A percentile compares a stretch with the other conserved stretches of the same genome.
phyloP scores from a whole-genome alignment of 2,888 invertebrate species.

The Chelonus formosanus region DNA sequence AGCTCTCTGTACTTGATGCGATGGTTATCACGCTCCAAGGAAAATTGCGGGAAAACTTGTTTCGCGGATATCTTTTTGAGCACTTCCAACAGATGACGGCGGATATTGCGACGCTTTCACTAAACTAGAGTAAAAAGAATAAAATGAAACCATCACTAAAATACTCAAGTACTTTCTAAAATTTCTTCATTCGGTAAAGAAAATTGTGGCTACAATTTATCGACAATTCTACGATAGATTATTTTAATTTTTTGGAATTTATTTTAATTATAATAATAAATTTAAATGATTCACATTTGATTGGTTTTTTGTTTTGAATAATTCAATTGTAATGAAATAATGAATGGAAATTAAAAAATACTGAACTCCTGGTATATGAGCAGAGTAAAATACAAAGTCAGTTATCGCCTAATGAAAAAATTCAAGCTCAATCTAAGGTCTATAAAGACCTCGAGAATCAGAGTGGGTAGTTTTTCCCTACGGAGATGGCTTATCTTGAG shows the following conservation, averaged over 20 bases:
- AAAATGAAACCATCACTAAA: background rate
- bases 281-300: too few species aligned
- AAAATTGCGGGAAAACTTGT: slow-evolving; percentile 60
- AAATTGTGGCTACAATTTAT: too few species aligned
- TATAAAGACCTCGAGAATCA: slow-evolving; percentile 44
- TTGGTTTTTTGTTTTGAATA: too few species aligned
- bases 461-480: slow-evolving; percentile 37
- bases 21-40: slow-evolving; percentile 43
- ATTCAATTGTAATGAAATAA: too few species aligned
- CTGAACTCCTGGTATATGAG: background rate
- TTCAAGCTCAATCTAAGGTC: slow-evolving; percentile 50
- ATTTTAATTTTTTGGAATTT: too few species aligned
- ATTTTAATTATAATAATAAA: too few species aligned
- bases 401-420: slow-evolving; percentile 63
- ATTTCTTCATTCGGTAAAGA: too few species aligned
- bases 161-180: background rate
- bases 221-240: too few species aligned
- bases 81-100: slow-evolving; percentile 59
- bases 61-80: slow-evolving; percentile 58
- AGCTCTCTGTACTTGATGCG: slow-evolving; percentile 16
- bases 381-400: slow-evolving; percentile 40
- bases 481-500: slow-evolving; percentile 55
- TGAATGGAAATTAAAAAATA: too few species aligned
- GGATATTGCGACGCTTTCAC: slow-evolving; percentile 50
- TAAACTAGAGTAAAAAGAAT: slow-evolving; percentile 1